Evolutionary conservation across 1,140 invertebrate species (phyloP), one percentile per base, ranked within the genome.

Genomic region (Temnothorax longispinosus): DNA sequence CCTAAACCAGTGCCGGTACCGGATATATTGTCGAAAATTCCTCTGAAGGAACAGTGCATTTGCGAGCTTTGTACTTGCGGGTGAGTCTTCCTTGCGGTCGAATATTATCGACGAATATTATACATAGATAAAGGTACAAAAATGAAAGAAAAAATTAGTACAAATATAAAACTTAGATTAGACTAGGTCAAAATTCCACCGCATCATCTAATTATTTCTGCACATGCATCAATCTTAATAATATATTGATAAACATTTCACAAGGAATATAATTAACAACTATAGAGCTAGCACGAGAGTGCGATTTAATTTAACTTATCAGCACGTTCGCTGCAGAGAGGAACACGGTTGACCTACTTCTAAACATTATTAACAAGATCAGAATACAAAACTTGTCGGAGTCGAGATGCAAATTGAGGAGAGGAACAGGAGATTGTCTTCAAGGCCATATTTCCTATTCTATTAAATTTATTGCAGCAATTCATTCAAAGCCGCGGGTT

Each of bases 41-140:
- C 95, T 3, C 76, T 94, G 64, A 98, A 98, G 93, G 98, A 98
- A 93, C 97, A 98, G 94, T 98, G 98, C 92, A 98, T 98, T 89
- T 98, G 98, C 94, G 97, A 98, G 95, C 97, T 98, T 60, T 98
- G 98, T 93, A 98, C 98, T 92, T 98, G 98, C 95, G 98, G 98
- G 98, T 98, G 96, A 97, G 97, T 97, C n/a, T 15, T 10, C 13
- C 2, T 32, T 32, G 3, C 21, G 32, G 32, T 52, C 18, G 2
- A 56, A 62, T 32, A 38, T 54, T 65, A 18, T 38, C 27, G 1
- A 27, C 27, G 27, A 27, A 27, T 27, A 27, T 27, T 38, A 35
- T 21, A 56, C 13, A 38, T 56, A 6, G 13, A 7, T 21, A 21
- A n/a, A n/a, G 2, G 6, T 56, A 56, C n/a, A 27, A 27, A 27